Percentiles rank a stretch among this genome's conserved stretches.
Conservation (phyloP, 2,888 invertebrate genomes). For the Tipula vernalis region DNA sequence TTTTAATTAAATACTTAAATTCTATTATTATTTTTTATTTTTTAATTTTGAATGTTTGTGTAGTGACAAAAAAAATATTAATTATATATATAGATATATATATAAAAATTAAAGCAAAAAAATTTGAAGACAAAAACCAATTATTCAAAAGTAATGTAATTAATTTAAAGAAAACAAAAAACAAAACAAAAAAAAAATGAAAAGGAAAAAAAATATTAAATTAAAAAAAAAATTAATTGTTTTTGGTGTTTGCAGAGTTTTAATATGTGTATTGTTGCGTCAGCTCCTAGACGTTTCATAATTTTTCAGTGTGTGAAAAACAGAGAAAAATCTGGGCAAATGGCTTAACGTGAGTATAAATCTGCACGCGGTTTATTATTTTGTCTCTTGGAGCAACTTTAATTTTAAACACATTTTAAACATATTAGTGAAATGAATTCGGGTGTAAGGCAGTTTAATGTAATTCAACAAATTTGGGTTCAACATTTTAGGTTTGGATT, state of each 20-base stretch:
- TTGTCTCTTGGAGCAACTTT: no score
- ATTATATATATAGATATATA: background rate
- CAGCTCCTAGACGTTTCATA: background rate
- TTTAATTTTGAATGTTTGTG: background rate
- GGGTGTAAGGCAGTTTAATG: no score
- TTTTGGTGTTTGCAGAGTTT: background rate
- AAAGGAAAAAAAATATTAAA: background rate
- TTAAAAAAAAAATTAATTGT: background rate
- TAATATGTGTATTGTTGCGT: background rate
- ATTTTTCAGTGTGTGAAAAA: background rate
- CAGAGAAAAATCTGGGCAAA: no score
- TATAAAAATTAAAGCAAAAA: background rate
- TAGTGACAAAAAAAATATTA: background rate
- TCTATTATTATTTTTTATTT: background rate
- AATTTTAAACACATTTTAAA: no score
- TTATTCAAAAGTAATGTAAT: background rate
- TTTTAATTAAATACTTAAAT: background rate
- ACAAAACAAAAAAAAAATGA: background rate
- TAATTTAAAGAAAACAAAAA: background rate
- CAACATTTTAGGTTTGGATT: no score
- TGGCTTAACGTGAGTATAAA: no score
- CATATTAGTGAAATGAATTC: no score
- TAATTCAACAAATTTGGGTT: no score
- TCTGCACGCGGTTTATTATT: no score
- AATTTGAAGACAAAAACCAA: background rate